Evolutionary conservation across 1,140 invertebrate species (phyloP).

Genomic region (Pantala flavescens): DNA sequence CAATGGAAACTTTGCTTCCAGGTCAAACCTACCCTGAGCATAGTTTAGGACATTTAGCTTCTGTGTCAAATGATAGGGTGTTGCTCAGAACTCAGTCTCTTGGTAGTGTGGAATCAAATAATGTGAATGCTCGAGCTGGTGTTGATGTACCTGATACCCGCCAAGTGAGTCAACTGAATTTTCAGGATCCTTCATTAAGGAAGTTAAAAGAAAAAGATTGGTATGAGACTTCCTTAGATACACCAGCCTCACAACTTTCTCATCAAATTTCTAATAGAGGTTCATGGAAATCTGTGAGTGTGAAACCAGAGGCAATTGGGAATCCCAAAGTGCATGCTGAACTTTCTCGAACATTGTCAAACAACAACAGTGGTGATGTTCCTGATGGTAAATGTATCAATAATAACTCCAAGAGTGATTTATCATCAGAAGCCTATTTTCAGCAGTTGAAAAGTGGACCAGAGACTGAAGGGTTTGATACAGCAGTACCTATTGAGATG

Average conservation of each 20-base stretch:
- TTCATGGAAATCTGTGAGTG: neutral
- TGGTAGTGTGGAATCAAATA: slow-evolving; percentile 43
- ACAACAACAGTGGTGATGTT: neutral
- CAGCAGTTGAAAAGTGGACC: slow-evolving; percentile 20
- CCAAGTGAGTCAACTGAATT: neutral
- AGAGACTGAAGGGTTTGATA: slow-evolving; percentile 19
- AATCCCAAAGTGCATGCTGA: neutral
- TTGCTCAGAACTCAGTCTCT: slow-evolving; percentile 47
- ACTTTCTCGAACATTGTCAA: neutral
- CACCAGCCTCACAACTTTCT: slow-evolving; percentile 32
- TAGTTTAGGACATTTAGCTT: slow-evolving; percentile 32
- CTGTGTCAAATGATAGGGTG: slow-evolving; percentile 21
- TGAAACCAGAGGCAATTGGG: neutral
- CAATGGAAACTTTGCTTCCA: slow-evolving; percentile 28
- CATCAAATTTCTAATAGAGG: slow-evolving; percentile 25
- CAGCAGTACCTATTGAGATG: slow-evolving; percentile 52
- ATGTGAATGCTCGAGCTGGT: neutral
- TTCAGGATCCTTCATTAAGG: slow-evolving; percentile 11
- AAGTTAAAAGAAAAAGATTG: slow-evolving; percentile 50
- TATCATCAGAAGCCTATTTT: neutral
- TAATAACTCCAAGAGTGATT: neutral
- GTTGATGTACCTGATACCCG: neutral
- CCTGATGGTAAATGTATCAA: neutral
- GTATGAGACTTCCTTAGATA: slow-evolving; percentile 62
- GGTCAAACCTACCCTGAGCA: slow-evolving; percentile 38